Base-by-base conservation (phyloP, 1,140 invertebrate species). In the Radopholus similis region DNA sequence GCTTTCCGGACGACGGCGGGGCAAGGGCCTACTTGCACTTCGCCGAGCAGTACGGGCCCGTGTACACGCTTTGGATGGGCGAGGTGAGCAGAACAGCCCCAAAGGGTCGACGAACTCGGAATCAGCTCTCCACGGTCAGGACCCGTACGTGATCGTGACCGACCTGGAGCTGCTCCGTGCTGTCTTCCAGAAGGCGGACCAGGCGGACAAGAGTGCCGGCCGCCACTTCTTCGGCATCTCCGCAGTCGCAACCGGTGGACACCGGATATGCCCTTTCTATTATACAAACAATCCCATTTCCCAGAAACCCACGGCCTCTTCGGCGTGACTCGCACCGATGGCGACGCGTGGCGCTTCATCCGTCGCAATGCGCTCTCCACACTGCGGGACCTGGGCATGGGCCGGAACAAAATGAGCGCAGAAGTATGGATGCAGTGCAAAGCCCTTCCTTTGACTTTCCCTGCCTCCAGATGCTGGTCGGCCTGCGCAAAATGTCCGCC, bases 51-150 rank as follows among this genome's bases (percentile, higher is more conserved):
- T 60, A 60, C 30, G 58, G 58, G 6, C 58, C 58, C 4, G 58
- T 60, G 47, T 60, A 60, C 47, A 60, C 58, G 4, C 13, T 60
- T 11, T 60, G 58, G 58, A 18, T 60, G 37, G 58, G 58, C 26
- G 58, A 60, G 32, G 58, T 60, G 26, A 37, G 38, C 9, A 11
- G 2, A 42, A 11, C 40, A 32, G 15, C 40, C 15, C 6, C 35
- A 56, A 9, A 67, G 4, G 32, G 30, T 59, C 1, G 1, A 69
- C 55, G 21, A 70, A 40, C 9, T 34, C 2, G 13, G 26, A 18
- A 6, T 23, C 26, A 49, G 26, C 26, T 49, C 15, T 1, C 15
- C 30, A 26, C 30, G 23, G 8, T 51, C 34, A 60, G 37, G 58
- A 60, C 26, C 58, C 58, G 4, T 60, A 49, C n/a, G 58, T 60